phyloP scores from a whole-genome alignment of 2,113 vertebrate species.

The Rousettus leschenaultii region DNA sequence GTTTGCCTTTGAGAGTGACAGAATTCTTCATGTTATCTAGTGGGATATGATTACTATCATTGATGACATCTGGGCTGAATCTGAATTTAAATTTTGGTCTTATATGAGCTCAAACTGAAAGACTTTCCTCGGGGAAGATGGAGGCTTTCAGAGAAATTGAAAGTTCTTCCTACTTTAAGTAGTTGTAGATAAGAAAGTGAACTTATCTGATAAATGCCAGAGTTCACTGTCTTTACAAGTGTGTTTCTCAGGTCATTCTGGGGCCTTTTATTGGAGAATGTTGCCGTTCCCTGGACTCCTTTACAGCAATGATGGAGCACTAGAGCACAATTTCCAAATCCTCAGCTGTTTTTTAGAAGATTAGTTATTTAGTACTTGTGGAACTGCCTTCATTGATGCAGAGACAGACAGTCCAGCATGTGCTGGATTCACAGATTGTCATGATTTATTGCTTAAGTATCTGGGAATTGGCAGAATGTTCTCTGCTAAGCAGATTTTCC shows the following conservation, averaged over 20 bases:
- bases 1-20: not conserved
- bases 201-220: not conserved
- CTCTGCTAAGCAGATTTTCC: conserved; percentile 9
- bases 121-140: not conserved
- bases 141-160: not conserved
- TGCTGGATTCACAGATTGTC: not conserved
- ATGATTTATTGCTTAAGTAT: conserved; percentile 25
- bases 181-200: not conserved
- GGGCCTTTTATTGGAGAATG: not conserved
- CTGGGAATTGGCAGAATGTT: not conserved
- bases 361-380: not conserved
- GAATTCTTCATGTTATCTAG: not conserved
- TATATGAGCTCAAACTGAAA: not conserved
- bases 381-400: not conserved
- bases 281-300: not conserved
- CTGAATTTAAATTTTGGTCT: not conserved
- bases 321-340: not conserved
- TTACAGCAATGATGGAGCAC: not conserved
- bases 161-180: not conserved
- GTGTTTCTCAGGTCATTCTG: not conserved
- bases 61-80: not conserved
- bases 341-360: not conserved
- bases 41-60: not conserved
- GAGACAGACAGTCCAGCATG: not conserved
- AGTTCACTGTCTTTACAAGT: not conserved